These are phyloP conservation scores for Pogona vitticeps DNA, from an alignment of 2,113 vertebrate species.

Conservation along the genomic window DNA sequence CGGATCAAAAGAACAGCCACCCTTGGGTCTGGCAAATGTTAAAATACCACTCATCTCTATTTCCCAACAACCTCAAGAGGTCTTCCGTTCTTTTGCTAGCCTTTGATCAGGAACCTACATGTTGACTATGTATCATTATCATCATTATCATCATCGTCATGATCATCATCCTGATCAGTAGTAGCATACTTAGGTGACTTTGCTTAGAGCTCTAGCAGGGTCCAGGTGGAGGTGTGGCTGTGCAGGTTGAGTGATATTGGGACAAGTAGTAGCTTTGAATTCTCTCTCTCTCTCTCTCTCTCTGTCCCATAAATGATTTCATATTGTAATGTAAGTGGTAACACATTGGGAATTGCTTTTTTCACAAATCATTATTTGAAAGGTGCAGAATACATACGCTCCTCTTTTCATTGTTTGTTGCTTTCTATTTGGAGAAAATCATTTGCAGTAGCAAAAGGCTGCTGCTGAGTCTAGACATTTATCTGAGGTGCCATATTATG, in stretches of 20 bases:
- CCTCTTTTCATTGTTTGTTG: neutral
- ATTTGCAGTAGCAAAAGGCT: constrained; percentile 3
- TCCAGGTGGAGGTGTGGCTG: neutral
- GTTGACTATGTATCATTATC: neutral
- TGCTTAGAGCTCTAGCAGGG: neutral
- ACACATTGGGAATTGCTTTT: neutral
- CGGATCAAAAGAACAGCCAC: no score
- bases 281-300: neutral
- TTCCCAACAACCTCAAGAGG: neutral
- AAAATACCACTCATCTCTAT: neutral
- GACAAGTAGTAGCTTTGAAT: neutral
- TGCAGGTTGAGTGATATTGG: no score
- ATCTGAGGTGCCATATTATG: neutral
- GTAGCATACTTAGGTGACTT: neutral
- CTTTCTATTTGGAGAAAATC: constrained; percentile 2
- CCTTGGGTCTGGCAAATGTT: neutral
- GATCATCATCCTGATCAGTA: no score
- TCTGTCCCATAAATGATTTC: neutral
- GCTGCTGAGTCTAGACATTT: constrained; percentile 50
- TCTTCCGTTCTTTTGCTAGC: neutral
- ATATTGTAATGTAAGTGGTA: neutral
- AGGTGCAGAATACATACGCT: neutral
- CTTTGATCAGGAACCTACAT: neutral
- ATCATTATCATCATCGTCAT: neutral
- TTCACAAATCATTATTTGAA: neutral